phyloP scores from a whole-genome alignment of 2,888 invertebrate species.

The Eristalis tenax region DNA sequence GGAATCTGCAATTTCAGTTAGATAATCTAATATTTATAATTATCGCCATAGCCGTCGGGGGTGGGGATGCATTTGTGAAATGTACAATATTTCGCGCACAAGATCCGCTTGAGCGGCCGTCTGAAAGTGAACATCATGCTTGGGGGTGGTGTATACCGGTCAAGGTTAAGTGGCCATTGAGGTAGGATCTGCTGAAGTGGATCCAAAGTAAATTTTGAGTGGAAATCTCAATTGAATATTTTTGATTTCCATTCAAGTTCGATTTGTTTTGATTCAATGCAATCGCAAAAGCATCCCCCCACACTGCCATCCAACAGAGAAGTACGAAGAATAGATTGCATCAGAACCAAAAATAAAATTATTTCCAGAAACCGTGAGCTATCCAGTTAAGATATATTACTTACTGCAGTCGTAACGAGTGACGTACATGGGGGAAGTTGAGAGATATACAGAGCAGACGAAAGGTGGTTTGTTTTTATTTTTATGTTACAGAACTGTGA shows the following conservation, averaged over 20 bases:
- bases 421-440: background rate
- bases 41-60: slow-evolving; percentile 18
- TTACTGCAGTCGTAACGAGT: background rate
- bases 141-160: slow-evolving; percentile 32
- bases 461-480: no score
- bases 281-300: background rate
- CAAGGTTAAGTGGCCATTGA: slow-evolving; percentile 69
- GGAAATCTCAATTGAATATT: slow-evolving; percentile 56
- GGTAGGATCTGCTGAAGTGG: slow-evolving; percentile 68
- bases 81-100: slow-evolving; percentile 37
- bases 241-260: slow-evolving; percentile 34
- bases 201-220: slow-evolving; percentile 61
- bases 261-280: slow-evolving; percentile 38
- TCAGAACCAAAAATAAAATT: slow-evolving; percentile 22
- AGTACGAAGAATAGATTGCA: slow-evolving; percentile 36
- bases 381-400: background rate
- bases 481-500: no score
- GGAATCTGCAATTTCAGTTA: slow-evolving; percentile 57
- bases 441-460: no score
- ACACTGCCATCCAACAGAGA: background rate
- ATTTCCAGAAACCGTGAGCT: background rate
- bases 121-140: background rate
- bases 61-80: slow-evolving; percentile 54
- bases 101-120: slow-evolving; percentile 11
- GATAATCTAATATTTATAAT: slow-evolving; percentile 63